phyloP scores from a whole-genome alignment of 2,888 invertebrate genomes.

The Crocallis elinguaria region DNA sequence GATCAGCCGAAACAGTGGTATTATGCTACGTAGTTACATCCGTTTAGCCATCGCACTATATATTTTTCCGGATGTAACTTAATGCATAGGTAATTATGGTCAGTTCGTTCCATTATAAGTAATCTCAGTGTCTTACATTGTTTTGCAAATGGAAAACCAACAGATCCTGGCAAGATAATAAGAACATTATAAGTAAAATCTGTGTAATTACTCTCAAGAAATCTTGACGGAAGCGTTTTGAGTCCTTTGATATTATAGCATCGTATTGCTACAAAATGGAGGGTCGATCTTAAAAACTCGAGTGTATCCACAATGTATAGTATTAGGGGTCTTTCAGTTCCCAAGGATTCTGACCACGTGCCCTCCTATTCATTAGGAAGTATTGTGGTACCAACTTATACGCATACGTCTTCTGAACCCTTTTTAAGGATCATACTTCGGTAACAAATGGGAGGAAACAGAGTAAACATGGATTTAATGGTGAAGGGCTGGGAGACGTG shows the following conservation, averaged over 20 bases:
- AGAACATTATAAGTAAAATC: too few species aligned
- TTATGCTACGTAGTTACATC: too few species aligned
- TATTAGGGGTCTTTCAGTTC: slow-evolving; percentile 3
- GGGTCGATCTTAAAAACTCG: not conserved
- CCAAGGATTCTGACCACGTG: slow-evolving; percentile 27
- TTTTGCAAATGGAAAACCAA: too few species aligned
- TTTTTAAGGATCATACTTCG: slow-evolving; percentile 18
- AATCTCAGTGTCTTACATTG: too few species aligned
- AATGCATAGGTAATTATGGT: too few species aligned
- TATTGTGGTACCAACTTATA: slow-evolving; percentile 29
- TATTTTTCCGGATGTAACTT: too few species aligned
- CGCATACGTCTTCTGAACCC: slow-evolving; percentile 16
- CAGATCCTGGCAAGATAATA: too few species aligned
- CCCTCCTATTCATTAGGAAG: slow-evolving; percentile 28
- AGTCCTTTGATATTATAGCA: not conserved
- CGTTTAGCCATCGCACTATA: too few species aligned
- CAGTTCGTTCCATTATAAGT: too few species aligned
- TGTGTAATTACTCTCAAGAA: too few species aligned
- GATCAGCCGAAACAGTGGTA: too few species aligned
- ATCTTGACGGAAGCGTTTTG: too few species aligned
- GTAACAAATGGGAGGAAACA: slow-evolving; percentile 8
- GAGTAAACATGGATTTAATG: slow-evolving; percentile 5
- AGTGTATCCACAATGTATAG: slow-evolving; percentile 13
- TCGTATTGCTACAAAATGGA: not conserved
- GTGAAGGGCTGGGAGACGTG: not conserved